Percentiles rank a stretch among this genome's conserved stretches.
Evolutionary conservation across 1,140 invertebrate genomes (phyloP).

Genomic region (Pachyrhynchus sulphureomaculatus): DNA sequence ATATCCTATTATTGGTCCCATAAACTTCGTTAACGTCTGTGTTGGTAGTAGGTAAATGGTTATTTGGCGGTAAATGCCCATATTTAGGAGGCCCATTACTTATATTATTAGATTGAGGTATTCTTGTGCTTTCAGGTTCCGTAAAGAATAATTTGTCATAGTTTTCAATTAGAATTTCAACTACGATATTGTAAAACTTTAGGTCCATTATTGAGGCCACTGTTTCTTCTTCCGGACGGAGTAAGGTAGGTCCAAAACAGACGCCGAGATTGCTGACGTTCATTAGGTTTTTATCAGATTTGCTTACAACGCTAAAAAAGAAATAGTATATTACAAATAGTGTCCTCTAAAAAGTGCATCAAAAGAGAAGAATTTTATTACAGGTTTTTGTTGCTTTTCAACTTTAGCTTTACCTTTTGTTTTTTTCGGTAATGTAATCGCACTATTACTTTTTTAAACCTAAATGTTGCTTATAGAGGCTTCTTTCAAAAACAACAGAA

Average conservation of each 20-base stretch:
- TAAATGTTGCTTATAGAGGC: no score
- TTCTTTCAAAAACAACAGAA: no score
- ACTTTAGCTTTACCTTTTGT: no score
- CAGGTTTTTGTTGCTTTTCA: no score
- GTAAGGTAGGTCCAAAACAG: constrained; percentile 97
- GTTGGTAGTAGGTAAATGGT: constrained; percentile 30
- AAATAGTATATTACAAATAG: no score
- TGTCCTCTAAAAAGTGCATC: no score
- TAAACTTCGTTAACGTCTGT: constrained; percentile 18
- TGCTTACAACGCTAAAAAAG: constrained; percentile 72
- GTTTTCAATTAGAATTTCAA: constrained; percentile 94
- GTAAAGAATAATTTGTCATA: constrained; percentile 75
- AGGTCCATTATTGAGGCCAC: constrained; percentile 97
- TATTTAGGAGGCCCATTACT: constrained; percentile 16
- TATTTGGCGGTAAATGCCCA: constrained; percentile 33
- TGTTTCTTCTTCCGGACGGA: constrained; percentile 93
- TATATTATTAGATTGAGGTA: constrained; percentile 11
- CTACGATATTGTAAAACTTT: constrained; percentile 97
- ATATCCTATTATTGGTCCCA: constrained; percentile 21
- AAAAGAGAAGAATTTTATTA: no score
- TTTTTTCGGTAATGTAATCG: no score
- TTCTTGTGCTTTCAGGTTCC: constrained; percentile 48
- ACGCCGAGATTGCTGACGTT: constrained; percentile 95
- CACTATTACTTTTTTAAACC: no score
- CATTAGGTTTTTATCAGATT: constrained; percentile 92